Conservation (phyloP, 2,113 vertebrate genomes). For the Turnix velox region DNA sequence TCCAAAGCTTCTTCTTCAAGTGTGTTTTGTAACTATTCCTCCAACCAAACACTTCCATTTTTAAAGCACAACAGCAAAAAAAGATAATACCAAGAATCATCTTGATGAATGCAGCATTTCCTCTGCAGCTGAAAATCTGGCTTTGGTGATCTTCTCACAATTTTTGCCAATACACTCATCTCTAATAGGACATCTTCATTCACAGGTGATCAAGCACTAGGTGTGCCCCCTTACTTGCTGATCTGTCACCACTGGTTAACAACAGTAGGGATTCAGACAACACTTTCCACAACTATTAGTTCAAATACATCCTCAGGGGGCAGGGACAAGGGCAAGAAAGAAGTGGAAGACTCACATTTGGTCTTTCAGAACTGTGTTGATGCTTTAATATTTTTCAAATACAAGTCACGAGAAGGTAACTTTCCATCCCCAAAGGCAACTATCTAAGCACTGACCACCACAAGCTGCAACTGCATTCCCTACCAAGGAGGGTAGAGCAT, state of each 20-base stretch:
- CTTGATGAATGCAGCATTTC: neutral
- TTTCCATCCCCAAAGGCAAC: neutral
- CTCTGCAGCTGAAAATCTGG: neutral
- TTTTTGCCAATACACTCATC: neutral
- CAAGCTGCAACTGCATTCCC: neutral
- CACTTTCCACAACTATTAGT: accelerated
- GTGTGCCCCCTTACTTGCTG: neutral
- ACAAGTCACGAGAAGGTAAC: neutral
- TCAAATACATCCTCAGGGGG: accelerated
- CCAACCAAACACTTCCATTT: neutral
- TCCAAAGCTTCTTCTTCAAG: neutral
- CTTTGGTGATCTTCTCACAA: neutral
- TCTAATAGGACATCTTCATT: neutral
- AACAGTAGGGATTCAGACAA: accelerated
- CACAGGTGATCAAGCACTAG: neutral
- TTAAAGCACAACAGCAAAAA: neutral
- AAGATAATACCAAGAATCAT: neutral
- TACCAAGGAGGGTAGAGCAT: neutral
- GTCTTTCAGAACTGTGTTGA: neutral
- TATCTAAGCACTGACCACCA: neutral
- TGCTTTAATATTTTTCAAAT: neutral
- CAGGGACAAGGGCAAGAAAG: neutral
- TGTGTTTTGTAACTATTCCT: neutral
- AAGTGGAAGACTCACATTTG: no score
- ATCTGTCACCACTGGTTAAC: neutral